Evolutionary conservation across 2,113 vertebrate genomes (phyloP).

Genomic region (Corythornis madagascariensis): DNA sequence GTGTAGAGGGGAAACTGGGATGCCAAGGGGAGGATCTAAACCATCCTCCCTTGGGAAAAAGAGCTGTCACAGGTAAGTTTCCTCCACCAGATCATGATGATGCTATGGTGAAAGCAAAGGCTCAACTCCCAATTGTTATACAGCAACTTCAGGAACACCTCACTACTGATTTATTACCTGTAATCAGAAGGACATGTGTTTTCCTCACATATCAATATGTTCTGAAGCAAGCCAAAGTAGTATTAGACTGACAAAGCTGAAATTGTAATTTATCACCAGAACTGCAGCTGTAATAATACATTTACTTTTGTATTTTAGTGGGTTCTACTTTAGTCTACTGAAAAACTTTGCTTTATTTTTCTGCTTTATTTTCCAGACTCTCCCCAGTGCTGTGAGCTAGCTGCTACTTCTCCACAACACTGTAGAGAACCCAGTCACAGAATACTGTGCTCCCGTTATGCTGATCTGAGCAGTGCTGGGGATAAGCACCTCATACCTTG

Average conservation of each 20-base stretch:
- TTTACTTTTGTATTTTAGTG: background rate
- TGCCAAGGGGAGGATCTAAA: background rate
- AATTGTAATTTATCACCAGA: background rate
- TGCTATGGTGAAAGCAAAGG: background rate
- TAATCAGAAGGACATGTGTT: background rate
- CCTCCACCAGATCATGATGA: background rate
- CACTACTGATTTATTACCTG: background rate
- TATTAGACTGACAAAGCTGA: background rate
- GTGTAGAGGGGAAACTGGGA: background rate
- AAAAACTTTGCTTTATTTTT: background rate
- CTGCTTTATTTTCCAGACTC: background rate
- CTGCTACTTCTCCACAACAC: background rate
- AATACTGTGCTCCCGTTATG: background rate
- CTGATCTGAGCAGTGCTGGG: background rate
- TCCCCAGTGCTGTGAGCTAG: background rate
- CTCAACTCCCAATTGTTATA: background rate
- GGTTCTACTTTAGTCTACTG: background rate
- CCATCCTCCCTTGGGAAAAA: background rate
- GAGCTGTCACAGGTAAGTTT: background rate
- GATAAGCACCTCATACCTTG: constrained; percentile 73
- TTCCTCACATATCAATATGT: background rate
- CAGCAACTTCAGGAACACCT: background rate
- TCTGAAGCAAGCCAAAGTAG: background rate
- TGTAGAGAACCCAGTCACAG: background rate
- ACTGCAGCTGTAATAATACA: background rate